Base-by-base conservation (phyloP, 1,140 invertebrate species). In the Zaprionus camerounensis region DNA sequence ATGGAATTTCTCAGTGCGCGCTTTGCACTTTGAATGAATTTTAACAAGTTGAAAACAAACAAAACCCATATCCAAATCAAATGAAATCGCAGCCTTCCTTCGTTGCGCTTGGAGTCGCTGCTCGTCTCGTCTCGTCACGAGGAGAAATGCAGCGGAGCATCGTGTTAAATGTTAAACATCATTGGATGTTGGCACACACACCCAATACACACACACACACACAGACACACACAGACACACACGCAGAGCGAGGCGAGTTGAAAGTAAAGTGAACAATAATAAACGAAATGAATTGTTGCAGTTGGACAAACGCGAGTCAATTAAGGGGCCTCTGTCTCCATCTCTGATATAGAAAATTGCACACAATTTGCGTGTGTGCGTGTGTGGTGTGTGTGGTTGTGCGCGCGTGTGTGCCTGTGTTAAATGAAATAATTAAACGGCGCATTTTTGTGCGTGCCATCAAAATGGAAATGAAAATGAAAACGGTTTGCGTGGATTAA, bases 401-500 rank as follows among this genome's bases (percentile, higher is more conserved):
- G 34, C 31, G 31, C 13, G 22, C 26, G 26, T 38, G 55, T 38
- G 22, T 55, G 49, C 24, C 24, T 41, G 17, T 71, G 61, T 71
- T 76, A 71, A 71, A 76, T 71, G 53, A 56, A 56, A 56, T 56
- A 56, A 56, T 56, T 56, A 56, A 56, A 56, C 26, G 53, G 53
- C 53, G 53, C 53, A 56, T 56, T 56, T 56, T 56, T 56, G 53
- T 56, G 53, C 53, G 53, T 56, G 53, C 53, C 22, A 56, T 56
- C 26, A 56, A 56, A 56, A 56, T 56, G 53, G 53, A 56, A 56
- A 56, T 56, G 53, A 56, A 56, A 56, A 56, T 31, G 53, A 56
- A 56, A 56, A 56, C 53, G 53, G 22, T 56, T 56, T 56, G 46
- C 46, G 46, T 51, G 46, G 20, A 51, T 51, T 51, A n/a, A 15